A percentile compares a stretch with the other conserved stretches of the same genome.
phyloP scores from a whole-genome alignment of 1,140 invertebrate species.

The Sipha flava region DNA sequence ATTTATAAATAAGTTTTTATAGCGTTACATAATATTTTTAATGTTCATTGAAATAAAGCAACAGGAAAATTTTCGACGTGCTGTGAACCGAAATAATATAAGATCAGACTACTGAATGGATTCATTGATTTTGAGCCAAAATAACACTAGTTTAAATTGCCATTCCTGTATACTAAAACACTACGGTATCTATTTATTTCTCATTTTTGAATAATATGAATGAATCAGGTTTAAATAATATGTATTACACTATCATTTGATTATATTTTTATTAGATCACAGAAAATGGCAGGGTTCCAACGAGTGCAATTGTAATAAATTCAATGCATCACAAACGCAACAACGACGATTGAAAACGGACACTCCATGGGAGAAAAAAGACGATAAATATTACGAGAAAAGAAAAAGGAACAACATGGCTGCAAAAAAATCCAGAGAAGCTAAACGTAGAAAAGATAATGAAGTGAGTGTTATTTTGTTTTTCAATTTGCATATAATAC shows the following conservation, averaged over 20 bases:
- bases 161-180: background rate
- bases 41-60: background rate
- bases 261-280: background rate
- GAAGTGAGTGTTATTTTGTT: conserved; percentile 49
- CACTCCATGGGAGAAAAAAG: conserved; percentile 51
- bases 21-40: background rate
- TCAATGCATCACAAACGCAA: background rate
- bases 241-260: too few relatives aligned
- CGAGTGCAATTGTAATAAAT: background rate
- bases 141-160: background rate
- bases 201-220: too few relatives aligned
- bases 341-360: background rate
- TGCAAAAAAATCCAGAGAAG: conserved; percentile 82
- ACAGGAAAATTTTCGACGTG: background rate
- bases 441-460: conserved; percentile 73
- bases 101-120: background rate
- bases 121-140: background rate
- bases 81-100: background rate
- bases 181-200: background rate
- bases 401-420: conserved; percentile 80
- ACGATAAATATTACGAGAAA: conserved; percentile 80
- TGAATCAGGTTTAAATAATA: too few relatives aligned
- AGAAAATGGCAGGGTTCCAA: background rate
- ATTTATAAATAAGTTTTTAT: background rate
- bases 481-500: too few relatives aligned